Evolutionary conservation across 2,888 invertebrate species (phyloP).

Genomic region (Apomyelois bistriatella): DNA sequence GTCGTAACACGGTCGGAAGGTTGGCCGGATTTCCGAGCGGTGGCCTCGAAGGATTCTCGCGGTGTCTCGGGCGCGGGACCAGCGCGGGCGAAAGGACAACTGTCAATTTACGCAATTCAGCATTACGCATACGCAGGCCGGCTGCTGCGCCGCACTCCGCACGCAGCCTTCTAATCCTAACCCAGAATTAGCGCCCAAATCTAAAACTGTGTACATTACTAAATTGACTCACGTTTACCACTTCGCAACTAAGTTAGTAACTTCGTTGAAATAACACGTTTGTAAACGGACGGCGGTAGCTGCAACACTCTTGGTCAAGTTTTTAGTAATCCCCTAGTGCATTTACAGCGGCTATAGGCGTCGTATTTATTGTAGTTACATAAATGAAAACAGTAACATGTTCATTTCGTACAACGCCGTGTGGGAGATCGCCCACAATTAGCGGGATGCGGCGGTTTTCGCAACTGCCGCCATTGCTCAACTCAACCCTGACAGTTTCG

Average conservation of each 20-base stretch:
- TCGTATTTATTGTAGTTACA: not conserved
- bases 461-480: conserved; percentile 68
- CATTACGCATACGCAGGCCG: conserved; percentile 36
- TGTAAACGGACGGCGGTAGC: conserved; percentile 41
- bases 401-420: conserved; percentile 22
- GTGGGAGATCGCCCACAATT: conserved; percentile 69
- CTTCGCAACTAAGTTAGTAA: conserved; percentile 67
- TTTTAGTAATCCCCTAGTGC: conserved; percentile 28
- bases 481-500: conserved; percentile 78
- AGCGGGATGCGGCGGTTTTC: conserved; percentile 71
- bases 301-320: conserved; percentile 59
- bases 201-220: conserved; percentile 53
- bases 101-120: conserved; percentile 46
- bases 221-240: conserved; percentile 66
- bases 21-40: conserved; percentile 79
- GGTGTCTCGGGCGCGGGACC: conserved; percentile 58
- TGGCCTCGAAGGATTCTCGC: conserved; percentile 76
- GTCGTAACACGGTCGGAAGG: conserved; percentile 79
- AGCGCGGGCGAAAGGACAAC: conserved; percentile 57
- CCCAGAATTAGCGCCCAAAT: conserved; percentile 47
- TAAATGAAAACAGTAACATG: conserved; percentile 22
- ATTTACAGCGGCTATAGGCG: not conserved
- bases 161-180: conserved; percentile 31
- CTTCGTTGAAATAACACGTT: conserved; percentile 53
- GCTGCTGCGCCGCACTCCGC: conserved; percentile 19